Conservation (phyloP, 2,888 invertebrate genomes). For the Drosophila crucigera region DNA sequence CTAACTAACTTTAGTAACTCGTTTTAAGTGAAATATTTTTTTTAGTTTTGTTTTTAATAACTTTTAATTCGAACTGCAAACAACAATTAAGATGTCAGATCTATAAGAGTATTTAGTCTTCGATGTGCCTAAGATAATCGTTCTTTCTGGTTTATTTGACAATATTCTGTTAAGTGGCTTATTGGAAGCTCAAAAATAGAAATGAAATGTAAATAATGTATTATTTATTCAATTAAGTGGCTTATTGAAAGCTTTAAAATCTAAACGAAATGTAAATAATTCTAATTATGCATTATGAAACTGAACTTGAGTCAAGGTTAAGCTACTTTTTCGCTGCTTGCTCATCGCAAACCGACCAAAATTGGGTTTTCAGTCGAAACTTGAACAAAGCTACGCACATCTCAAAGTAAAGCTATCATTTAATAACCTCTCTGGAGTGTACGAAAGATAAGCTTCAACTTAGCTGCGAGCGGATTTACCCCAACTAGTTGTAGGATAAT, state of each 20-base stretch:
- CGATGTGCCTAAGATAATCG: neutral
- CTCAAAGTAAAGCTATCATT: neutral
- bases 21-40: no score
- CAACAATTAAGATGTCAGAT: neutral
- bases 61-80: neutral
- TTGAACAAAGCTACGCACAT: neutral
- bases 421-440: neutral
- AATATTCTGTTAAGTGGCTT: neutral
- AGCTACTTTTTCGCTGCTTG: neutral
- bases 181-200: neutral
- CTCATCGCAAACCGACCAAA: neutral
- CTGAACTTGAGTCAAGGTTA: neutral
- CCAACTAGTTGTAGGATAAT: slow-evolving; percentile 7
- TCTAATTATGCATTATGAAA: neutral
- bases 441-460: slow-evolving; percentile 8
- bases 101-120: neutral
- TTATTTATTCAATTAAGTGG: neutral
- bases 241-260: neutral
- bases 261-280: neutral
- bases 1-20: no score
- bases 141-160: neutral
- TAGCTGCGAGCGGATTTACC: slow-evolving; percentile 7
- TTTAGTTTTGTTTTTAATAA: rapidly evolving
- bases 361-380: neutral
- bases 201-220: neutral